A percentile compares a stretch with the other conserved stretches of the same genome.
phyloP scores from a whole-genome alignment of 2,888 invertebrate genomes.

The Lasiommata megera region DNA sequence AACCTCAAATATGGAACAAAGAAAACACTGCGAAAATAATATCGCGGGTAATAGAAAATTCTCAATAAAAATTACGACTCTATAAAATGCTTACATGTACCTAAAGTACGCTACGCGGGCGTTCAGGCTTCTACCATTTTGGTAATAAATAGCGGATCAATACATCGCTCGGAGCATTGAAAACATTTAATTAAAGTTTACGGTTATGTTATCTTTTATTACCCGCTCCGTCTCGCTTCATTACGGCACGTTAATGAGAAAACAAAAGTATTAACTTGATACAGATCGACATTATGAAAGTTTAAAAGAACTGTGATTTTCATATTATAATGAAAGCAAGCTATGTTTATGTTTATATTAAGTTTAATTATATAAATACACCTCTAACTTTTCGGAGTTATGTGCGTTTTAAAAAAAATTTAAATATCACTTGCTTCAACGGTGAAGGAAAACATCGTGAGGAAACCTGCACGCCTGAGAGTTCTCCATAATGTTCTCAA shows the following conservation, averaged over 20 bases:
- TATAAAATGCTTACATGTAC: no score
- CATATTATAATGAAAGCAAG: neutral
- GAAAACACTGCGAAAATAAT: no score
- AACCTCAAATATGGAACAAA: no score
- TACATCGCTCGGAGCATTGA: neutral
- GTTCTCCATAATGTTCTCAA: no score
- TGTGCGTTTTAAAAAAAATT: no score
- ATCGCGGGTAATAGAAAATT: no score
- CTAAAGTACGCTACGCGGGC: neutral
- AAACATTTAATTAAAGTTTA: slow-evolving; percentile 7
- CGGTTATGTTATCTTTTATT: slow-evolving; percentile 4
- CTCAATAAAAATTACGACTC: no score
- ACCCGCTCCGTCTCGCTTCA: neutral
- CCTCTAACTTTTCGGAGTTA: no score
- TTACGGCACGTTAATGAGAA: neutral
- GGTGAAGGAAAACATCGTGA: no score
- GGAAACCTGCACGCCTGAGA: no score
- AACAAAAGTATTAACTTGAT: neutral
- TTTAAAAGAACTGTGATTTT: neutral
- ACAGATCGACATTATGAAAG: neutral
- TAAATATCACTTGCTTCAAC: no score
- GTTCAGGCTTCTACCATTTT: neutral
- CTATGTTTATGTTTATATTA: neutral
- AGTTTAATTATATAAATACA: neutral
- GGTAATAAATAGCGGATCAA: neutral